Conservation (phyloP, 2,113 vertebrate species). For the Rhinoderma darwinii region DNA sequence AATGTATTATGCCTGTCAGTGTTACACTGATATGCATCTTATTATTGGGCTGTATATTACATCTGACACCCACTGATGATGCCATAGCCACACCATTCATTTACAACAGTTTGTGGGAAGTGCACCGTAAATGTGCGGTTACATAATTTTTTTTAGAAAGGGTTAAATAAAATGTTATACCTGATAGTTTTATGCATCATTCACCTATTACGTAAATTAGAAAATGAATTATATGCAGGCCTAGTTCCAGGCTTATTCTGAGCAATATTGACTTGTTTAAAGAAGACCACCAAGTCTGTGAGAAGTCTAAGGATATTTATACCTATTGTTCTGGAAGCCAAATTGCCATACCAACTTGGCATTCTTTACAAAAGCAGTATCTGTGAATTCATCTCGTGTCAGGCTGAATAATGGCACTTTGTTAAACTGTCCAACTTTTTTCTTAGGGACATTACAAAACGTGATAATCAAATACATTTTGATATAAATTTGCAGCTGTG, state of each 20-base stretch:
- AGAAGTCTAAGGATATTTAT: conserved; percentile 5
- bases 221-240: neutral
- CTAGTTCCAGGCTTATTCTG: neutral
- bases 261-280: neutral
- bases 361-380: conserved; percentile 22
- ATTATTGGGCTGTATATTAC: too few species aligned
- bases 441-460: neutral
- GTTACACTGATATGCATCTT: too few species aligned
- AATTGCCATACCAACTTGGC: conserved; percentile 56
- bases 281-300: conserved; percentile 2
- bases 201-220: conserved; percentile 17
- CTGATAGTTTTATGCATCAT: neutral
- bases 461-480: neutral
- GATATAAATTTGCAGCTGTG: neutral
- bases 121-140: too few species aligned
- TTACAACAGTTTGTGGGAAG: too few species aligned
- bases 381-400: neutral
- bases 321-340: conserved; percentile 29
- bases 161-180: neutral
- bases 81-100: too few species aligned
- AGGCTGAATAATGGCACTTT: conserved; percentile 27
- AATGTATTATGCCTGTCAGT: too few species aligned
- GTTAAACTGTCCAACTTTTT: neutral
- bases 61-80: too few species aligned
- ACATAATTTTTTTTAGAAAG: too few species aligned